Conservation (phyloP, 1,140 invertebrate genomes). For the Planococcus citri region DNA sequence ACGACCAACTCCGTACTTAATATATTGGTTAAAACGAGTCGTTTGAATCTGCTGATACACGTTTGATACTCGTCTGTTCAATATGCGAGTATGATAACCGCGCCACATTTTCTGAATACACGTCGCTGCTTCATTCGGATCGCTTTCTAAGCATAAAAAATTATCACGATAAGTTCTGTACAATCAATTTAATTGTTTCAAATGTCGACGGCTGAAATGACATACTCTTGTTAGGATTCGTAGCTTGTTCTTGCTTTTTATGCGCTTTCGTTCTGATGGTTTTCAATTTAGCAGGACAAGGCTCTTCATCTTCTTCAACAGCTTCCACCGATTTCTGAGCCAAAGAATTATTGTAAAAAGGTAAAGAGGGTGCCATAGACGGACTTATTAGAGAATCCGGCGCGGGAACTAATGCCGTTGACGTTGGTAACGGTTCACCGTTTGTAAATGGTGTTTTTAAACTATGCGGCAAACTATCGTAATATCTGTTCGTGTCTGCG, state of each 20-base stretch:
- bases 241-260: conserved; percentile 40
- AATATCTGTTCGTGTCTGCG: neutral
- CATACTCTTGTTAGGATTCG: conserved; percentile 26
- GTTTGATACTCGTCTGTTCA: conserved; percentile 57
- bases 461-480: neutral
- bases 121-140: conserved; percentile 48
- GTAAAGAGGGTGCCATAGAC: neutral
- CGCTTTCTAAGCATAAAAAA: conserved; percentile 29
- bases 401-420: conserved; percentile 70
- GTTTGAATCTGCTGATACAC: conserved; percentile 64
- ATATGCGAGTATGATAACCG: conserved; percentile 67
- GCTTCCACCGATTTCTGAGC: neutral
- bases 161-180: neutral
- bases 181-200: too few species aligned
- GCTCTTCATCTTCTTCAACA: conserved; percentile 40
- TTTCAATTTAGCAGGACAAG: conserved; percentile 46
- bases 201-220: too few species aligned
- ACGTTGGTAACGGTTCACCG: conserved; percentile 50
- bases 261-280: conserved; percentile 42
- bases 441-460: neutral
- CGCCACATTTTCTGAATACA: conserved; percentile 80
- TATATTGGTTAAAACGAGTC: conserved; percentile 69
- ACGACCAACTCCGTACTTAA: conserved; percentile 49
- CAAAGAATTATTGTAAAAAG: neutral
- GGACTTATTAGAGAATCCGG: conserved; percentile 68